Percentiles rank a stretch among this genome's conserved stretches.
These are phyloP conservation scores for Geophilus truncorum DNA, from an alignment of 2,888 invertebrate genomes.

Conservation along the genomic window DNA sequence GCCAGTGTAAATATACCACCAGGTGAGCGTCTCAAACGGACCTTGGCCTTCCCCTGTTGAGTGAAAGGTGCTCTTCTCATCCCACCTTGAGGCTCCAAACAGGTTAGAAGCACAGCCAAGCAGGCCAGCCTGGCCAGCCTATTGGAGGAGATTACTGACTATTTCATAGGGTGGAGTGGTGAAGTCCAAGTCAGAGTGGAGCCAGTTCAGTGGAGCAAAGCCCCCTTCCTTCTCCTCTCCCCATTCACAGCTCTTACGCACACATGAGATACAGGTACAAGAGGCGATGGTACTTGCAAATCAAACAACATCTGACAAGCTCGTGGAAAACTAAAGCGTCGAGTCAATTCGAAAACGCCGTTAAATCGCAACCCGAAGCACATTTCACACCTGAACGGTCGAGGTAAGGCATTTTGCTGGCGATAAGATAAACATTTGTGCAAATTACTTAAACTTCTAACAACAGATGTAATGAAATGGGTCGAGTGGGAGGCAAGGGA, in stretches of 20 bases:
- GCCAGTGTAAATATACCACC: not conserved
- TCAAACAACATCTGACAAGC: not conserved
- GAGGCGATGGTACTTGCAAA: not conserved
- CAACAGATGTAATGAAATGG: not conserved
- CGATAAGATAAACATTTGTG: not conserved
- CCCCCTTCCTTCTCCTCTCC: not conserved
- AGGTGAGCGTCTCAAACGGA: not conserved
- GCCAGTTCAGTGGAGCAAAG: constrained; percentile 20
- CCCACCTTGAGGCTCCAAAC: constrained; percentile 20
- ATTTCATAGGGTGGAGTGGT: not conserved
- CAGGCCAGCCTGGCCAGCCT: not conserved
- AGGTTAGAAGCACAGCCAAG: not conserved
- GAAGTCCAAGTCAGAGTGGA: not conserved
- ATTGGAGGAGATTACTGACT: not conserved
- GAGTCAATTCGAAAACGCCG: not conserved
- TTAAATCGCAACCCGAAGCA: not conserved
- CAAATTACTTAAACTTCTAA: not conserved
- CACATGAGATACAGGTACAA: not conserved
- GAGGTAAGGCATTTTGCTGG: not conserved
- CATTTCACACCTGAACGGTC: not conserved
- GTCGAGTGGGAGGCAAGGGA: not conserved
- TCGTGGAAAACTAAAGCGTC: not conserved
- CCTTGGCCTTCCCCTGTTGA: constrained; percentile 11
- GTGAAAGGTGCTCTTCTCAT: constrained; percentile 20
- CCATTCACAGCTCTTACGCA: not conserved